Percentiles rank a stretch among this genome's conserved stretches.
phyloP scores from a whole-genome alignment of 2,797 vertebrate genomes.

The Lophius americanus region DNA sequence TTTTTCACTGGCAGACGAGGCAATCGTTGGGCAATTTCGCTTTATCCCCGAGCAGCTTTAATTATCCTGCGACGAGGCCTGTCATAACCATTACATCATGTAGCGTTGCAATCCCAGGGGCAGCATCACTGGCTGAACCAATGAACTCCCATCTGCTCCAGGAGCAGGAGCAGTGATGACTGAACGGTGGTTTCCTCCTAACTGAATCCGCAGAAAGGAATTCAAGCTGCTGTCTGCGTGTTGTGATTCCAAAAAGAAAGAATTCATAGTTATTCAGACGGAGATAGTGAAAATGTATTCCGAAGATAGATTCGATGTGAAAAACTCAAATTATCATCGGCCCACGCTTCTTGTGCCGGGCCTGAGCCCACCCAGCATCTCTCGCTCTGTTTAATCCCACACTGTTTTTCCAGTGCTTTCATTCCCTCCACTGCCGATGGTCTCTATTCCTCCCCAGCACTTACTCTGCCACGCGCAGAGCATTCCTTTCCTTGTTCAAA shows the following conservation, averaged over 20 bases:
- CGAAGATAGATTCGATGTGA: constrained; percentile 11
- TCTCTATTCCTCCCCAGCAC: constrained; percentile 59
- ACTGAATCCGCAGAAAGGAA: constrained; percentile 28
- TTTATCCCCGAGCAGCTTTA: constrained; percentile 68
- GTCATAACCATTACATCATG: constrained; percentile 75
- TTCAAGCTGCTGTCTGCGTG: not conserved
- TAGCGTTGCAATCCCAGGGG: constrained; percentile 61
- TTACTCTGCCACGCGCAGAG: constrained; percentile 73
- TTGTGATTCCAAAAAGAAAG: constrained; percentile 11
- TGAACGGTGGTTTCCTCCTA: constrained; percentile 43
- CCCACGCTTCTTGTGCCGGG: constrained; percentile 20
- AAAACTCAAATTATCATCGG: constrained; percentile 11
- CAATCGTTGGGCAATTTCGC: constrained; percentile 49
- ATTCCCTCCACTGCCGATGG: constrained; percentile 46
- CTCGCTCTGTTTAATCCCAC: constrained; percentile 46
- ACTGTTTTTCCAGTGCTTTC: constrained; percentile 50
- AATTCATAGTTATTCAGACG: not conserved
- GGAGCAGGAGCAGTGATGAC: constrained; percentile 54
- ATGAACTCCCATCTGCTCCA: constrained; percentile 67
- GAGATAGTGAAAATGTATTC: constrained; percentile 16
- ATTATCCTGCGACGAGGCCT: constrained; percentile 67
- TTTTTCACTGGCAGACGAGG: constrained; percentile 40
- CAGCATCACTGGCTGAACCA: constrained; percentile 53
- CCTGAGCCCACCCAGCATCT: constrained; percentile 37
- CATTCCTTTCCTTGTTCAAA: constrained; percentile 81